Conservation (phyloP, 2,888 invertebrate genomes). For the Eurytoma adleriae region DNA sequence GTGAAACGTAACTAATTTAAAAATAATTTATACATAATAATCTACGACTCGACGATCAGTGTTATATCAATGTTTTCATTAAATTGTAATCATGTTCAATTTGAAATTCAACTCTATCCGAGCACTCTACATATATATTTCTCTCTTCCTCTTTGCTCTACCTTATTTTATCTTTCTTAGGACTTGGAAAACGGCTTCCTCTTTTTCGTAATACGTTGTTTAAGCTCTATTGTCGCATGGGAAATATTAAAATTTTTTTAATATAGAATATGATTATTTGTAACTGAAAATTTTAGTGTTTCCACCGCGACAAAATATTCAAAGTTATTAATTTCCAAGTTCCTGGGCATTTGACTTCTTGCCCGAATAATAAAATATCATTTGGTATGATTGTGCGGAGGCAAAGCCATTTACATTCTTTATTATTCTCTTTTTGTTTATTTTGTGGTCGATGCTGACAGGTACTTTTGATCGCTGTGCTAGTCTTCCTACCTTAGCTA, state of each 20-base stretch:
- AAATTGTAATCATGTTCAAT: conserved; percentile 29
- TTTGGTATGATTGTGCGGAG: conserved; percentile 58
- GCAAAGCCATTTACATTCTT: conserved; percentile 49
- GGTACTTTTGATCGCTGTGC: conserved; percentile 60
- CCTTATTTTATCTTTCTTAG: conserved; percentile 25
- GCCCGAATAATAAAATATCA: conserved; percentile 56
- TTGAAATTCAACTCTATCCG: conserved; percentile 55
- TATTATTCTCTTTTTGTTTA: conserved; percentile 35
- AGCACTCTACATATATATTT: conserved; percentile 53
- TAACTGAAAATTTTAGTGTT: conserved; percentile 21
- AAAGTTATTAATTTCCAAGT: conserved; percentile 46
- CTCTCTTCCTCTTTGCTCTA: conserved; percentile 44
- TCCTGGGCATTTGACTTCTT: conserved; percentile 47
- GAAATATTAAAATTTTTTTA: conserved; percentile 41
- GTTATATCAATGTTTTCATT: conserved; percentile 17
- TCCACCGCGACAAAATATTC: conserved; percentile 29
- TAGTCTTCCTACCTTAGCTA: conserved; percentile 53
- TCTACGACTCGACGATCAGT: conserved; percentile 34
- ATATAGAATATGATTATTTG: background rate
- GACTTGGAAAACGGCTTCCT: conserved; percentile 39
- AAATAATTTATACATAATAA: conserved; percentile 36
- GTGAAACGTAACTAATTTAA: conserved; percentile 33
- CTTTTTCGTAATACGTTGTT: conserved; percentile 17
- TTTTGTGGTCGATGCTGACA: conserved; percentile 60
- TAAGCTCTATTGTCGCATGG: conserved; percentile 30